Base-by-base conservation (phyloP, 2,888 invertebrate genomes). In the Spialia ferax region DNA sequence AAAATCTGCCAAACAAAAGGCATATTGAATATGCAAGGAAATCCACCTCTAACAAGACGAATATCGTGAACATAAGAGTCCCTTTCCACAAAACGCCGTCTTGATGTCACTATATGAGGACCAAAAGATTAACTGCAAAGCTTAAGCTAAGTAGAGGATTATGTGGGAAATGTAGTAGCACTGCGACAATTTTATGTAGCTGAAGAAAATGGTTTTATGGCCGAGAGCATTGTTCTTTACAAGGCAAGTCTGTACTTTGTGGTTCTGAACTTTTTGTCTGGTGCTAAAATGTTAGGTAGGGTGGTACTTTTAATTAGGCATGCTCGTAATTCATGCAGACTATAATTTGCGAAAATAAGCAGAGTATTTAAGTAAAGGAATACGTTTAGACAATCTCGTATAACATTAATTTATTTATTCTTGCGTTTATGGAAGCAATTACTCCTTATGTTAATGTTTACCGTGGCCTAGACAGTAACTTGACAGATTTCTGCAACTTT, bases 91-190 rank as follows among this genome's bases (percentile, higher is more conserved):
- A 66, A 55, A 66, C 29, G 45, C 29, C 66, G 66, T 61, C 60
- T 66, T 61, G 60, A 66, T 66, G 66, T 66, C 60, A 55, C 55
- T 54, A 66, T 66, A 61, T 66, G 66, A 66, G 55, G 45, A 61
- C 66, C 66, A 66, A 66, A 66, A 66, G 66, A 66, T 66, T 66
- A 66, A 66, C 66, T 55, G 60, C 66, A 66, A 67, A 55, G 66
- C 61, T 67, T 61, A 67, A 67, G 66, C 66, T 61, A 67, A 61
- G 61, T 60, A 55, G 60, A 67, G 66, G 66, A 67, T 67, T 67
- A 61, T 61, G 35, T 32, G 61, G 67, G 54, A 59, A 66, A 67
- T 61, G 67, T 67, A 67, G 61, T 54, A 67, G 67, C 67, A 67
- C 48, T 67, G 67, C 67, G 67, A 67, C 45, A 61, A 61, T 67